Percentiles rank a stretch among this genome's conserved stretches.
phyloP scores from a whole-genome alignment of 2,113 vertebrate genomes.

The Tenrec ecaudatus region DNA sequence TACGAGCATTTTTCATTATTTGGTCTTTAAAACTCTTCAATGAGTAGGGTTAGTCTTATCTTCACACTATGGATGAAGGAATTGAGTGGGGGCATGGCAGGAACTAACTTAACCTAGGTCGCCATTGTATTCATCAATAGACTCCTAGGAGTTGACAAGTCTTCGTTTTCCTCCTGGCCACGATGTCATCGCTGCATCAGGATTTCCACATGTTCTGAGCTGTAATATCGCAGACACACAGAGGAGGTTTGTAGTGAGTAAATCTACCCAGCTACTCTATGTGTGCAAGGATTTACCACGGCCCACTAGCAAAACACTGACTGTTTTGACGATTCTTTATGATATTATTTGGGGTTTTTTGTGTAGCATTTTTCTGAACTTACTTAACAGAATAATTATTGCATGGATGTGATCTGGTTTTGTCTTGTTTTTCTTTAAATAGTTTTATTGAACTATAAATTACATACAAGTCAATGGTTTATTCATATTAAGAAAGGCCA shows the following conservation, averaged over 20 bases:
- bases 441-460: too few species aligned
- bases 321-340: background rate
- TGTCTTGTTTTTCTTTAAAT: too few species aligned
- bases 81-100: background rate
- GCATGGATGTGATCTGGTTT: conserved; percentile 1
- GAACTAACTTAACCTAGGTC: background rate
- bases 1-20: conserved; percentile 10
- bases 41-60: background rate
- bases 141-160: background rate
- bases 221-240: background rate
- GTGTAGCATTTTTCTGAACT: background rate
- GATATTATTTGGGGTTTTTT: background rate
- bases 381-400: conserved; percentile 39
- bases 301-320: background rate
- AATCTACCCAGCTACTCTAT: background rate
- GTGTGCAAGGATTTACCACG: background rate
- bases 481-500: too few species aligned
- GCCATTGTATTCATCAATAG: background rate
- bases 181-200: background rate
- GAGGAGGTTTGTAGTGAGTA: background rate
- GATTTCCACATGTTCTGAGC: background rate
- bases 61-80: background rate
- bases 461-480: too few species aligned
- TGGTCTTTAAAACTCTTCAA: background rate
- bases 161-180: background rate